Conservation (phyloP, 2,888 invertebrate genomes). For the Dynastes grantii region DNA sequence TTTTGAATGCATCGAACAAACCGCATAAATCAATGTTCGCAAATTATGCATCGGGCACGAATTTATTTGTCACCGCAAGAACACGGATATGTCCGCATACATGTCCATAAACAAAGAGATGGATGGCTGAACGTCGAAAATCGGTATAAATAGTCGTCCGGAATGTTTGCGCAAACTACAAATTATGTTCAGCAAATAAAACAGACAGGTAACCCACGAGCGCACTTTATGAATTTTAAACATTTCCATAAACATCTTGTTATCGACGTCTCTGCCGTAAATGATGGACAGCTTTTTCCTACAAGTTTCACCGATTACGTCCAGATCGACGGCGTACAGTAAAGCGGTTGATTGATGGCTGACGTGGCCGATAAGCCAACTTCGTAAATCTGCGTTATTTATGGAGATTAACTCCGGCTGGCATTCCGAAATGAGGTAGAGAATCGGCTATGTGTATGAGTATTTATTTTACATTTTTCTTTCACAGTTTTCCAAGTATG, state of each 20-base stretch:
- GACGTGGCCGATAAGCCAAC: slow-evolving; percentile 51
- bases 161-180: slow-evolving; percentile 33
- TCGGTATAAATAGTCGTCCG: slow-evolving; percentile 35
- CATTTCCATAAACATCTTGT: slow-evolving; percentile 47
- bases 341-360: slow-evolving; percentile 52
- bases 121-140: slow-evolving; percentile 25
- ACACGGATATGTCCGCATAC: slow-evolving; percentile 1
- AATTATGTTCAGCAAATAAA: slow-evolving; percentile 37
- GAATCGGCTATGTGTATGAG: too few relatives aligned
- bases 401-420: slow-evolving; percentile 53
- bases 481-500: too few relatives aligned
- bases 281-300: slow-evolving; percentile 45
- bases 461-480: too few relatives aligned
- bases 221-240: slow-evolving; percentile 45
- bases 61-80: slow-evolving; percentile 22
- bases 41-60: slow-evolving; percentile 1
- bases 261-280: slow-evolving; percentile 39
- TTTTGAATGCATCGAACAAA: background rate
- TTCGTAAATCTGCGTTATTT: slow-evolving; percentile 55
- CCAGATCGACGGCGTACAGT: slow-evolving; percentile 46
- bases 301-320: slow-evolving; percentile 49
- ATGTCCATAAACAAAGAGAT: slow-evolving; percentile 20
- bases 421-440: slow-evolving; percentile 14
- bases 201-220: slow-evolving; percentile 36
- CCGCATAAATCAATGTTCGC: background rate